phyloP scores from a whole-genome alignment of 2,113 vertebrate species.

The Hemiscyllium ocellatum region DNA sequence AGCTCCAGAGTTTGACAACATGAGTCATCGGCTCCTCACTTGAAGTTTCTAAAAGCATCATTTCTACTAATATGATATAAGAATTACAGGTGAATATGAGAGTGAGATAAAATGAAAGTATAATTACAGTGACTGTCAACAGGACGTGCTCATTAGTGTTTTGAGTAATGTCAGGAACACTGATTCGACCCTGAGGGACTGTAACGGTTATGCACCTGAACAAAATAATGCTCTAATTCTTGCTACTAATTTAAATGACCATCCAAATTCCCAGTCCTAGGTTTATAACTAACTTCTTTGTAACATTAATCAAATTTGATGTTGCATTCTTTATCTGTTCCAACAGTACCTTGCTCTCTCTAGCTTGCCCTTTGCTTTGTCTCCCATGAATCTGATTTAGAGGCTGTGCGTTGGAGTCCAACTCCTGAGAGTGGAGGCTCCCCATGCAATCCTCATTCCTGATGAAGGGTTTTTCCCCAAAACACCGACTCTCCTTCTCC shows the following conservation, averaged over 20 bases:
- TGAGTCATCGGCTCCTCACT: neutral
- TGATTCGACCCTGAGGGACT: neutral
- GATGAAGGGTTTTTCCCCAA: too few relatives aligned
- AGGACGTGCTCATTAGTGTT: neutral
- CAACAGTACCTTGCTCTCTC: neutral
- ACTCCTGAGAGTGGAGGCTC: neutral
- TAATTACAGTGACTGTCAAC: neutral
- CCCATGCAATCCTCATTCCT: neutral
- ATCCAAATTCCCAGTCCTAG: neutral
- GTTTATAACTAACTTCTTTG: neutral
- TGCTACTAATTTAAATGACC: neutral
- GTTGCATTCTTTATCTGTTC: neutral
- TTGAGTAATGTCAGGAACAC: neutral
- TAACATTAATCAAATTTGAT: neutral
- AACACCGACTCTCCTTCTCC: too few relatives aligned
- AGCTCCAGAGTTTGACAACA: neutral
- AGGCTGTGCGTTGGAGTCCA: neutral
- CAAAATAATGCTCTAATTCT: neutral
- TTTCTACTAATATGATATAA: neutral
- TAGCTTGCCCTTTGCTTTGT: too few relatives aligned
- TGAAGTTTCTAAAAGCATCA: neutral
- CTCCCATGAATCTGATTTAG: neutral
- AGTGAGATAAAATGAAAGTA: neutral
- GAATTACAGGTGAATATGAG: neutral
- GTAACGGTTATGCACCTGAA: neutral